A percentile compares a stretch with the other conserved stretches of the same genome.
Conservation (phyloP, 2,113 vertebrate genomes). For the Pteronura brasiliensis region DNA sequence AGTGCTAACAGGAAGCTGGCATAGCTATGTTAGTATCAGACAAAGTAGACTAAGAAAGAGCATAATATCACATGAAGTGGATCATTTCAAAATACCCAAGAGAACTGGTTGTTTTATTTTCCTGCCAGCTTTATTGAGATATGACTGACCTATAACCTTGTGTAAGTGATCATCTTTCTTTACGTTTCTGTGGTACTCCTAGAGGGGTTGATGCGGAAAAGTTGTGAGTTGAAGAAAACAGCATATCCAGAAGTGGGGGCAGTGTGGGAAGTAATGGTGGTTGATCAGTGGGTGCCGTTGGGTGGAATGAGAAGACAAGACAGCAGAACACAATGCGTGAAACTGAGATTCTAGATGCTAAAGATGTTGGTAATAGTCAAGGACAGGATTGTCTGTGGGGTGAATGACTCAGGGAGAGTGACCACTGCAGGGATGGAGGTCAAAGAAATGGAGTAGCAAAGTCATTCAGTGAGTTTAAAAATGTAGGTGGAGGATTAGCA, state of each 20-base stretch:
- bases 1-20: background rate
- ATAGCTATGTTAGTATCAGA: background rate
- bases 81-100: background rate
- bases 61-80: background rate
- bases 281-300: background rate
- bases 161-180: background rate
- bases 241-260: background rate
- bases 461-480: background rate
- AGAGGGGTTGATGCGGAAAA: background rate
- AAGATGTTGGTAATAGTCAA: background rate
- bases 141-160: background rate
- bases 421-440: background rate
- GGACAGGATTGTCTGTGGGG: background rate
- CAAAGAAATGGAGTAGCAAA: background rate
- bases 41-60: background rate
- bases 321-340: background rate
- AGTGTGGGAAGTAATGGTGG: background rate
- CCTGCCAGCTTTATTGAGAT: background rate
- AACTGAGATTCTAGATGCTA: background rate
- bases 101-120: background rate
- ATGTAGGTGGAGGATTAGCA: background rate
- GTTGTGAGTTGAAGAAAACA: background rate
- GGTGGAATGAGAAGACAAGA: background rate
- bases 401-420: background rate
- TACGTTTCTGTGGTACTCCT: background rate